Conservation (phyloP, 2,888 invertebrate species). For the Drosophila aldrichi region DNA sequence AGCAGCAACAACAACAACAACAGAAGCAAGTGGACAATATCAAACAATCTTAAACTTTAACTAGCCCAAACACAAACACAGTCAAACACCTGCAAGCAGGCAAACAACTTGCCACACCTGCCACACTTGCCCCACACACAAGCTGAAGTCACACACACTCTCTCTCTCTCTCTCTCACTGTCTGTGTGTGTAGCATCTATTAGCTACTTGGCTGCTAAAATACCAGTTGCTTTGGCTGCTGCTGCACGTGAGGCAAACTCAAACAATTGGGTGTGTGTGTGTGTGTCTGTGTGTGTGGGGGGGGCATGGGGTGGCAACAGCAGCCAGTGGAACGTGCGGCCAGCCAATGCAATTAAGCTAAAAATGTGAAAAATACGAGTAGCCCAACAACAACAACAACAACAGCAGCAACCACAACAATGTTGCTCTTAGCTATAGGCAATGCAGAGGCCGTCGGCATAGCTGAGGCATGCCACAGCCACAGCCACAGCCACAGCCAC, state of each 20-base stretch:
- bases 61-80: constrained; percentile 61
- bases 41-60: constrained; percentile 69
- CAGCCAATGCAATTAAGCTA: constrained; percentile 79
- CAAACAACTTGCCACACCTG: constrained; percentile 15
- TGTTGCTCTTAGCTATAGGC: constrained; percentile 4
- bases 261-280: constrained; percentile 60
- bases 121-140: constrained; percentile 11
- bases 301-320: constrained; percentile 20
- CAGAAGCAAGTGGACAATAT: constrained; percentile 42
- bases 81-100: constrained; percentile 29
- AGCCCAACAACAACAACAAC: constrained; percentile 21
- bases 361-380: constrained; percentile 76
- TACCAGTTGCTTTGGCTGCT: constrained; percentile 63
- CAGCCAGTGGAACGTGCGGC: constrained; percentile 70
- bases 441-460: constrained; percentile 21
- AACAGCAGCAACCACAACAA: background rate
- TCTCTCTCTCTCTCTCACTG: constrained; percentile 3
- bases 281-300: background rate
- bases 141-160: constrained; percentile 21
- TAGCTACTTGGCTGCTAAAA: constrained; percentile 67
- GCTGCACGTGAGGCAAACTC: constrained; percentile 65
- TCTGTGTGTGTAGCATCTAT: constrained; percentile 57
- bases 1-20: constrained; percentile 28
- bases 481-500: constrained; percentile 5
- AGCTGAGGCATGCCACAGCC: constrained; percentile 23